Percentiles rank a stretch among this genome's conserved stretches.
These are phyloP conservation scores for Macrophya annulata DNA, from an alignment of 2,888 invertebrate species.

Conservation along the genomic window DNA sequence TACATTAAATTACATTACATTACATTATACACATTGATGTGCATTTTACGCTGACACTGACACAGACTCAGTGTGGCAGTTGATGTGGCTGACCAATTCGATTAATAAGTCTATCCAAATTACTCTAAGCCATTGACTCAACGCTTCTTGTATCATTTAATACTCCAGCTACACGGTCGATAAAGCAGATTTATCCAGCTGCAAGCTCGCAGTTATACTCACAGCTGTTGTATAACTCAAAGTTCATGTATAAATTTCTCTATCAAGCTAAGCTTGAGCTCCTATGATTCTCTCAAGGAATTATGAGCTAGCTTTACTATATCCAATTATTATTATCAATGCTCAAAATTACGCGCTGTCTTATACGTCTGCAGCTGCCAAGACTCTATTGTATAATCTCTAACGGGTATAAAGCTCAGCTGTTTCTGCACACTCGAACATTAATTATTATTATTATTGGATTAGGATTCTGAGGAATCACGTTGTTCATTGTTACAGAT, in stretches of 20 bases:
- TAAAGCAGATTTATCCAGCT: conserved; percentile 4
- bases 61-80: neutral
- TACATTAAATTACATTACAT: neutral
- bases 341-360: neutral
- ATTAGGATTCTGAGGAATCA: neutral
- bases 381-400: neutral
- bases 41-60: neutral
- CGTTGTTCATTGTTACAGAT: neutral
- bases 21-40: neutral
- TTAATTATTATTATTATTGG: neutral
- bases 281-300: neutral
- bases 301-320: neutral
- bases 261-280: neutral
- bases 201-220: neutral
- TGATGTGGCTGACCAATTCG: conserved; percentile 2
- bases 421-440: conserved; percentile 5
- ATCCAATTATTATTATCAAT: neutral
- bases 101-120: neutral
- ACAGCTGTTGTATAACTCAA: neutral
- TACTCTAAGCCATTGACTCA: neutral
- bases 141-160: neutral
- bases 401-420: neutral
- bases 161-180: neutral
- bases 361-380: neutral
- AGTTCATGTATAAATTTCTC: neutral